A percentile compares a stretch with the other conserved stretches of the same genome.
Evolutionary conservation across 2,113 vertebrate species (phyloP).

Genomic region (Bufo gargarizans): DNA sequence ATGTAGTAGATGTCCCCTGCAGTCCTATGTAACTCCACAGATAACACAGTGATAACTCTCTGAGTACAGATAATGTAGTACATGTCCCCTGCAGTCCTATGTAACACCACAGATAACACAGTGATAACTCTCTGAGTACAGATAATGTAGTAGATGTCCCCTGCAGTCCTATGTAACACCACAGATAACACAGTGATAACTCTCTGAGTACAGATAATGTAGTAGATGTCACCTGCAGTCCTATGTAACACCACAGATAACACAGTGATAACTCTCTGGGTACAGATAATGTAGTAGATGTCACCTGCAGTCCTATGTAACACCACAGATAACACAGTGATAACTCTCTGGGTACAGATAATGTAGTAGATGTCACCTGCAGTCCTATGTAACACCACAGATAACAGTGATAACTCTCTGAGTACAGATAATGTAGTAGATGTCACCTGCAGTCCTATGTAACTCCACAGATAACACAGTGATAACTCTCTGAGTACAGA

Average conservation of each 20-base stretch:
- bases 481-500: too few species aligned
- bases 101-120: neutral
- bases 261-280: neutral
- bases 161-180: neutral
- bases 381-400: neutral
- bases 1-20: neutral
- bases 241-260: neutral
- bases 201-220: too few species aligned
- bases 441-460: neutral
- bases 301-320: neutral
- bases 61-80: neutral
- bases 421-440: neutral
- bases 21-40: neutral
- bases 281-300: neutral
- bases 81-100: neutral
- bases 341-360: neutral
- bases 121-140: too few species aligned
- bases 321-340: neutral
- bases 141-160: neutral
- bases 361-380: neutral
- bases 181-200: neutral
- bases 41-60: neutral
- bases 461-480: neutral
- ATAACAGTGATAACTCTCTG: neutral
- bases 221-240: neutral